phyloP scores from a whole-genome alignment of 2,888 invertebrate species.

The Smittia sp. region DNA sequence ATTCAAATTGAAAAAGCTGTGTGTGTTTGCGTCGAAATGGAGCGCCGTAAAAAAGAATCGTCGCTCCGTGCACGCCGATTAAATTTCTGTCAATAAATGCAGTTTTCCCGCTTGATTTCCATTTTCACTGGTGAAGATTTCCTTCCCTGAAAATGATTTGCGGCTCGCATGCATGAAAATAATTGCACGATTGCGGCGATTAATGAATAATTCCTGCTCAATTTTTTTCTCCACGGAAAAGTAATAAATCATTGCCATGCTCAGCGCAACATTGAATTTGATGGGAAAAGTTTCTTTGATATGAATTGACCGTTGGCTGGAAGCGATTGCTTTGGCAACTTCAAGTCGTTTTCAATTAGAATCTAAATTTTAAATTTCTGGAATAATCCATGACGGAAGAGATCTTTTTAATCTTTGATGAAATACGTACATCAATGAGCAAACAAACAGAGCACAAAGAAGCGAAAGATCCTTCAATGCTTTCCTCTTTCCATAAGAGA shows the following conservation, averaged over 20 bases:
- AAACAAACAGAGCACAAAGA: background rate
- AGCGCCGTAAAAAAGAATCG: background rate
- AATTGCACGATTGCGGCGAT: background rate
- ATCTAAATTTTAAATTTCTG: no score
- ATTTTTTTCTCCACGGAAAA: background rate
- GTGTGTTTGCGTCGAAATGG: background rate
- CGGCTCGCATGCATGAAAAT: background rate
- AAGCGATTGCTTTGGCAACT: no score
- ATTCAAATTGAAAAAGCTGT: constrained; percentile 4
- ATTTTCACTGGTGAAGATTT: background rate
- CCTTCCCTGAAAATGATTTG: background rate
- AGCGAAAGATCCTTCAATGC: background rate
- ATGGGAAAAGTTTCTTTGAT: no score
- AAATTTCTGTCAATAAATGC: constrained; percentile 1
- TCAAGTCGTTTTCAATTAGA: no score
- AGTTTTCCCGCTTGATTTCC: background rate
- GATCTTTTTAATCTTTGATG: no score
- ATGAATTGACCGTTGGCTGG: no score
- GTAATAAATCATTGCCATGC: no score
- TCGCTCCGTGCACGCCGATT: background rate
- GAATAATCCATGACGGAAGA: no score
- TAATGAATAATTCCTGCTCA: background rate
- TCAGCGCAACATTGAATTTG: no score
- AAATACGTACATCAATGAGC: background rate
- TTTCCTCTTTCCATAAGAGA: background rate